phyloP scores from a whole-genome alignment of 2,888 invertebrate species.

The Dolichopus griseipennis region DNA sequence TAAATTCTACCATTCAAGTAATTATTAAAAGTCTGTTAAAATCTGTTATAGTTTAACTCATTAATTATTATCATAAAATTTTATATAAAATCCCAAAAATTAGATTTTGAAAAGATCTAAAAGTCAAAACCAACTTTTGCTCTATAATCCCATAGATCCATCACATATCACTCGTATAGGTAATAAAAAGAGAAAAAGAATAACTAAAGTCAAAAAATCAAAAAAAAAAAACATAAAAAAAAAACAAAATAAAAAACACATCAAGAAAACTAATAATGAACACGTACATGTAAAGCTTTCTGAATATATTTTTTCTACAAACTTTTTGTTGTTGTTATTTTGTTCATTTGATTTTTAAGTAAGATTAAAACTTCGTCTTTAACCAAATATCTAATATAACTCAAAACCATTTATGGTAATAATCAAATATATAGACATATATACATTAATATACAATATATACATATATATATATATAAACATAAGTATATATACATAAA shows the following conservation, averaged over 20 bases:
- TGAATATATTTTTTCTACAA: background rate
- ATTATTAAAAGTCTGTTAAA: no score
- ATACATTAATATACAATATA: no score
- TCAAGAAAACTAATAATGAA: background rate
- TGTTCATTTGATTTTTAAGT: background rate
- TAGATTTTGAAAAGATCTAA: no score
- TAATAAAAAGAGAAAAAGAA: background rate
- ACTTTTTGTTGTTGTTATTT: background rate
- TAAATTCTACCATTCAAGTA: no score
- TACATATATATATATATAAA: background rate
- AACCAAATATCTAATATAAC: background rate
- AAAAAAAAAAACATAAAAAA: background rate
- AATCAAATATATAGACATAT: background rate
- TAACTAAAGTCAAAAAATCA: background rate
- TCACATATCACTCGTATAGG: background rate
- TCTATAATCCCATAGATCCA: background rate
- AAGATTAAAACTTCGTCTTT: conserved; percentile 3
- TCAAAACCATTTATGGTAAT: background rate
- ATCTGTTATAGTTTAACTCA: no score
- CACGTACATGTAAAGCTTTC: background rate
- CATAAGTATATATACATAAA: background rate
- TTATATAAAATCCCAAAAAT: no score
- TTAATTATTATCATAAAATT: no score
- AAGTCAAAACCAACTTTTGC: no score
- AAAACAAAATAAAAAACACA: no score